Conservation (phyloP, 53 echinoderm and acorn worm genomes). For the Zoroaster sp. region DNA sequence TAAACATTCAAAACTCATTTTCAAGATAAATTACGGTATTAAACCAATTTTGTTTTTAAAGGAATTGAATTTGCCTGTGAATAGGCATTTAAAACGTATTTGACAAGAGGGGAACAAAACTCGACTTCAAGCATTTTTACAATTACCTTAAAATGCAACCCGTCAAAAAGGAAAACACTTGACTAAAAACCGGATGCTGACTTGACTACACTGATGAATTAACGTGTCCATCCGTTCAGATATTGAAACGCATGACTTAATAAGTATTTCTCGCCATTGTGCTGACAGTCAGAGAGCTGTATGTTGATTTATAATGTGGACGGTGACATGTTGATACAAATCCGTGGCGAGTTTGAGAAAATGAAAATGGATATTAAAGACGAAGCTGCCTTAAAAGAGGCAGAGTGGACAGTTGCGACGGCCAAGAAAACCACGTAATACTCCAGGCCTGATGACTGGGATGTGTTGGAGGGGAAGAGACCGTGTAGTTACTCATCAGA, state of each 20-base stretch:
- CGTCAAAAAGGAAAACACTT: not conserved
- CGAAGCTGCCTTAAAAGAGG: not conserved
- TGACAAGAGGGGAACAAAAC: too few relatives aligned
- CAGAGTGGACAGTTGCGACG: not conserved
- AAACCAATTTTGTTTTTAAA: too few relatives aligned
- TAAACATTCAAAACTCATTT: too few relatives aligned
- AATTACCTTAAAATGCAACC: not conserved
- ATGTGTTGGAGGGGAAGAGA: not conserved
- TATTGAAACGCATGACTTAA: not conserved
- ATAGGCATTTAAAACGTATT: too few relatives aligned
- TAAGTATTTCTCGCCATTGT: not conserved
- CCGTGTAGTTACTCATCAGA: conserved; percentile 13
- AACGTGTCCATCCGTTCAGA: not conserved
- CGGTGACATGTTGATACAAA: conserved; percentile 13
- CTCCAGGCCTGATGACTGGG: too few relatives aligned
- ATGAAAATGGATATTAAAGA: conserved; percentile 46
- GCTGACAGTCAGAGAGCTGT: not conserved
- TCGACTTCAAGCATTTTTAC: too few relatives aligned
- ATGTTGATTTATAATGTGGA: conserved; percentile 1
- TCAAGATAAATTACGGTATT: too few relatives aligned
- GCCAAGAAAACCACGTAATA: too few relatives aligned
- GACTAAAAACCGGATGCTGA: not conserved
- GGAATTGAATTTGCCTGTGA: too few relatives aligned
- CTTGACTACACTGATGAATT: not conserved
- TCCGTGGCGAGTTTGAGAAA: not conserved